Evolutionary conservation across 1,140 invertebrate genomes (phyloP).

Genomic region (Pseudomyrmex sp.): DNA sequence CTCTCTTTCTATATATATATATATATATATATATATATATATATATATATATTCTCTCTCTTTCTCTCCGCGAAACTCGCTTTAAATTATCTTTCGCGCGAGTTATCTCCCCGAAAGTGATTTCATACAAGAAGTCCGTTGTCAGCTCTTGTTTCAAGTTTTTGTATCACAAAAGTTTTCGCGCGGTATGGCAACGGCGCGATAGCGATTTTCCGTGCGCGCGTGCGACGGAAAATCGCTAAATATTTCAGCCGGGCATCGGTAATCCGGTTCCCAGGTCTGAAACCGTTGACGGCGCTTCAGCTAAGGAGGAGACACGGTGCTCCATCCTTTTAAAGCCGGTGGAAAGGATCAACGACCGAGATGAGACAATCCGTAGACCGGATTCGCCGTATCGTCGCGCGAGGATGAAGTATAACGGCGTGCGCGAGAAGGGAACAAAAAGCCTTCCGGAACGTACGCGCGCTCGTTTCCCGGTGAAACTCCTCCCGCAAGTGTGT

Average conservation of each 20-base stretch:
- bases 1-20: too few species aligned
- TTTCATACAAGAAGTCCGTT: constrained; percentile 54
- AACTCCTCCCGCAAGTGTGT: constrained; percentile 47
- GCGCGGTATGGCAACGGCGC: constrained; percentile 32
- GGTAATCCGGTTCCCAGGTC: constrained; percentile 53
- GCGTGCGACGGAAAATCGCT: constrained; percentile 13
- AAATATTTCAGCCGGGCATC: constrained; percentile 59
- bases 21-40: too few species aligned
- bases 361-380: constrained; percentile 58
- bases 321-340: constrained; percentile 38
- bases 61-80: constrained; percentile 5
- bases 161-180: constrained; percentile 51
- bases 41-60: too few species aligned
- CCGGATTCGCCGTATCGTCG: constrained; percentile 28
- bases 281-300: constrained; percentile 57
- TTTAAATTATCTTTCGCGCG: constrained; percentile 56
- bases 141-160: constrained; percentile 53
- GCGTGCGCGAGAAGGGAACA: constrained; percentile 22
- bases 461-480: constrained; percentile 45
- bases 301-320: constrained; percentile 56
- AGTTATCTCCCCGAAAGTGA: constrained; percentile 55
- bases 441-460: constrained; percentile 48
- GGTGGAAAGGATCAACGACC: constrained; percentile 61
- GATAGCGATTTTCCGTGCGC: constrained; percentile 45
- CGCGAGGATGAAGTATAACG: constrained; percentile 15